phyloP scores from a whole-genome alignment of 2,888 invertebrate genomes.

The Drosophila vallismaia region DNA sequence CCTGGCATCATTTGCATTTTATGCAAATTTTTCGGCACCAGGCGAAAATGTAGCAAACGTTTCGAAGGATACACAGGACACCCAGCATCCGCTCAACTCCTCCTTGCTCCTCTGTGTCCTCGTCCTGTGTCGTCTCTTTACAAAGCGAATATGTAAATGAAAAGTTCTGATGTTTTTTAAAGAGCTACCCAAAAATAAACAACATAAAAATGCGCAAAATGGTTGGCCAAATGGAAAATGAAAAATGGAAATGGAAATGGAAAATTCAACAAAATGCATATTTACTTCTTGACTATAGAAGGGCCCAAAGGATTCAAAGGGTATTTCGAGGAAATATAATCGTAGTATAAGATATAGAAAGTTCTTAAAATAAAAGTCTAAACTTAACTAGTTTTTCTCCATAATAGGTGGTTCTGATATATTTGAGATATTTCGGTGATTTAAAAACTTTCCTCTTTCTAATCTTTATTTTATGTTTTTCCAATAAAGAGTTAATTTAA shows the following conservation, averaged over 20 bases:
- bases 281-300: slow-evolving; percentile 56
- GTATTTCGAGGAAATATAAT: no score
- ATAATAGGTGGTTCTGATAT: background rate
- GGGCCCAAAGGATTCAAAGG: slow-evolving; percentile 26
- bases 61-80: slow-evolving; percentile 63
- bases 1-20: slow-evolving; percentile 81
- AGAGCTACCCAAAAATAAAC: slow-evolving; percentile 76
- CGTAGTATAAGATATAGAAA: no score
- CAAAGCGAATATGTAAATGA: slow-evolving; percentile 78
- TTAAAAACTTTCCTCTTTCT: background rate
- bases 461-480: background rate
- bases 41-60: slow-evolving; percentile 60
- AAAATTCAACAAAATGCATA: slow-evolving; percentile 73
- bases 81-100: slow-evolving; percentile 15
- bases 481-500: background rate
- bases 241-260: slow-evolving; percentile 65
- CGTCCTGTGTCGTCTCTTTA: slow-evolving; percentile 37
- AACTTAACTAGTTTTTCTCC: no score
- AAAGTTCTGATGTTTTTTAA: slow-evolving; percentile 78
- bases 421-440: background rate
- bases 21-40: slow-evolving; percentile 78
- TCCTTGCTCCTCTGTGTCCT: background rate
- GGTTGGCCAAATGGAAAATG: slow-evolving; percentile 44
- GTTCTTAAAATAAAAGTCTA: no score
- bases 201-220: slow-evolving; percentile 74